Conservation (phyloP, 2,888 invertebrate species). For the Nysson spinosus region DNA sequence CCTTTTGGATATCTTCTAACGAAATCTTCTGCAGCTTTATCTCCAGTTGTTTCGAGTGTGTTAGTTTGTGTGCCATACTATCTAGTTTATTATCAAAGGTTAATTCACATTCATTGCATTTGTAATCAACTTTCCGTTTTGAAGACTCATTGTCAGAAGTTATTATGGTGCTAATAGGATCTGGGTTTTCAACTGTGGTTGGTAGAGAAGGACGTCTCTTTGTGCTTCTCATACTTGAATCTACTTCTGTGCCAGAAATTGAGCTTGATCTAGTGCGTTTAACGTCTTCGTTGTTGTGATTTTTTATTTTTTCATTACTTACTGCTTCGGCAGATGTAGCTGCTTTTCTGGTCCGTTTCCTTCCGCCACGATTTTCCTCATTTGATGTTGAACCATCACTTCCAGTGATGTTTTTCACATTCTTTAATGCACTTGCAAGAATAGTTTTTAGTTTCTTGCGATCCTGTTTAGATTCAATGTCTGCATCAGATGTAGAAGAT, state of each 20-base stretch:
- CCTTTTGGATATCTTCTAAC: background rate
- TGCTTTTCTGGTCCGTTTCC: too few relatives aligned
- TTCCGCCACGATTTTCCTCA: slow-evolving; percentile 8
- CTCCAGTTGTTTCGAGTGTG: slow-evolving; percentile 66
- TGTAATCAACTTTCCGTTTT: background rate
- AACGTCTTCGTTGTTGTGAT: too few relatives aligned
- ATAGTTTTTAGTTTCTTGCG: slow-evolving; percentile 17
- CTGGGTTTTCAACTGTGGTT: background rate
- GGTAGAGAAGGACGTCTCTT: too few relatives aligned
- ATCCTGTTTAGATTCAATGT: slow-evolving; percentile 6
- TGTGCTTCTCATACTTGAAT: too few relatives aligned
- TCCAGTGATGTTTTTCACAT: background rate
- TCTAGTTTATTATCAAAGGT: slow-evolving; percentile 61
- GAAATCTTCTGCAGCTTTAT: slow-evolving; percentile 61
- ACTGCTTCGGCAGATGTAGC: too few relatives aligned
- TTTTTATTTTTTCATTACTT: too few relatives aligned
- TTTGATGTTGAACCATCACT: slow-evolving; percentile 22
- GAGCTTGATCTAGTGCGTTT: too few relatives aligned
- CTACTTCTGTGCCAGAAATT: too few relatives aligned
- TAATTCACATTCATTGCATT: slow-evolving; percentile 57
- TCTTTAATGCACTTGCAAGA: background rate
- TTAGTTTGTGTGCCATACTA: slow-evolving; percentile 64
- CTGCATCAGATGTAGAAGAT: slow-evolving; percentile 25
- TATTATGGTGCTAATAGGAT: too few relatives aligned
- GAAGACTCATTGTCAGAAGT: too few relatives aligned